Evolutionary conservation across 1,140 invertebrate genomes (phyloP).

Genomic region (Achroia grisella): DNA sequence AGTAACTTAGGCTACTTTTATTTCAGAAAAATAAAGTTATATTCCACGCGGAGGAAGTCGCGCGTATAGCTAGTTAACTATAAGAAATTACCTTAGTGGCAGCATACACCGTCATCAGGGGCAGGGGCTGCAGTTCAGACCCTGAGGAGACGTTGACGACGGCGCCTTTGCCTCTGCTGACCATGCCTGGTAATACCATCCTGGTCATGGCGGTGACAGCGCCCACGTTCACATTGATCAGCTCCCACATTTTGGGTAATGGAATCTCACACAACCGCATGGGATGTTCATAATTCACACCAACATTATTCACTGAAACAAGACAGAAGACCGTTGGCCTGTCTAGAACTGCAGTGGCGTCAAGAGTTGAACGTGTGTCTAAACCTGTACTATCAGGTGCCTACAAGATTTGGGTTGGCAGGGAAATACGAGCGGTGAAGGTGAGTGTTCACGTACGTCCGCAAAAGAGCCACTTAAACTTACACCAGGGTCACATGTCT

Average conservation of each 20-base stretch:
- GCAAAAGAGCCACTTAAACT: too few relatives aligned
- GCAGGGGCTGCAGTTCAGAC: slow-evolving; percentile 87
- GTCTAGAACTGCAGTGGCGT: too few relatives aligned
- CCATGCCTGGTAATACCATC: slow-evolving; percentile 87
- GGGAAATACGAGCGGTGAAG: too few relatives aligned
- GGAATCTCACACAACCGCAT: slow-evolving; percentile 86
- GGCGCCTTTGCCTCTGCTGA: slow-evolving; percentile 78
- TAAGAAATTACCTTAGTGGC: slow-evolving; percentile 82
- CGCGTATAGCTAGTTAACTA: too few relatives aligned
- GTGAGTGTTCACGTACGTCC: too few relatives aligned
- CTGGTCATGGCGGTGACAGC: slow-evolving; percentile 90
- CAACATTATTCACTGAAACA: slow-evolving; percentile 92
- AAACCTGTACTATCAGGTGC: too few relatives aligned
- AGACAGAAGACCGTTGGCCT: neutral
- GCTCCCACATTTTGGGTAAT: slow-evolving; percentile 84
- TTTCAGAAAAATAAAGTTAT: too few relatives aligned
- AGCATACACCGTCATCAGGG: slow-evolving; percentile 92
- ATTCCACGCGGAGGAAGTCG: too few relatives aligned
- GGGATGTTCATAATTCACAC: slow-evolving; percentile 88
- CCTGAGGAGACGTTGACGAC: slow-evolving; percentile 92
- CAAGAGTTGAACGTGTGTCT: too few relatives aligned
- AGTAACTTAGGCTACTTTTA: too few relatives aligned
- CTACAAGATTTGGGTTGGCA: too few relatives aligned
- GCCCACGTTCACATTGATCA: slow-evolving; percentile 91
- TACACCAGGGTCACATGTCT: too few relatives aligned